Percentiles rank a stretch among this genome's conserved stretches.
Evolutionary conservation across 2,113 vertebrate genomes (phyloP).

Genomic region (Micromys minutus): DNA sequence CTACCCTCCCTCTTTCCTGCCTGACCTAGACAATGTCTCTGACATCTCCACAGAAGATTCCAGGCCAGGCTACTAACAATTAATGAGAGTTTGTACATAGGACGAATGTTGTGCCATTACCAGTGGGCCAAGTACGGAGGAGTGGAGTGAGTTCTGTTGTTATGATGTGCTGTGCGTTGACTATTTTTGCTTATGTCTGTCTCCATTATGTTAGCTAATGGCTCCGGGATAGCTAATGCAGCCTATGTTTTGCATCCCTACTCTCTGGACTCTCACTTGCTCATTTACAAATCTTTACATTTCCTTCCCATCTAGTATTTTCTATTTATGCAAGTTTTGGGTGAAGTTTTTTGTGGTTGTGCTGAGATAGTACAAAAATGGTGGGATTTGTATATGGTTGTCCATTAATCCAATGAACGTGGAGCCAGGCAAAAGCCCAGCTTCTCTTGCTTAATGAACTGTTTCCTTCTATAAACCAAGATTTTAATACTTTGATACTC

Average conservation of each 20-base stretch:
- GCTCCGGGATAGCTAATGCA: background rate
- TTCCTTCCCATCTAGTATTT: background rate
- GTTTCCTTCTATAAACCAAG: background rate
- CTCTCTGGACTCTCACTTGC: background rate
- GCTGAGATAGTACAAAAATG: background rate
- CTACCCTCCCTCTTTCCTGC: slow-evolving; percentile 59
- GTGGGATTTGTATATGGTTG: background rate
- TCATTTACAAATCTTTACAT: background rate
- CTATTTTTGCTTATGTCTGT: background rate
- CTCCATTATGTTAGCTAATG: background rate
- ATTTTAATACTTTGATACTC: background rate
- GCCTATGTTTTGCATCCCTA: background rate
- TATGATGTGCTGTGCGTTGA: background rate
- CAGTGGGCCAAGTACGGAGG: background rate
- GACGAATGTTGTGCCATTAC: background rate
- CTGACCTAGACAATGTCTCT: background rate
- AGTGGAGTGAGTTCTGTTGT: background rate
- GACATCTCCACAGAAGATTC: background rate
- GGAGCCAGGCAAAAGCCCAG: background rate
- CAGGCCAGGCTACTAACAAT: background rate
- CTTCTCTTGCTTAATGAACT: background rate
- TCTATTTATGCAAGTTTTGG: background rate
- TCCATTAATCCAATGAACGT: background rate
- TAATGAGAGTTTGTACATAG: background rate
- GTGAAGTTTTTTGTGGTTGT: background rate